Evolutionary conservation across 2,888 invertebrate genomes (phyloP).

Genomic region (Drosophila nigricruria): DNA sequence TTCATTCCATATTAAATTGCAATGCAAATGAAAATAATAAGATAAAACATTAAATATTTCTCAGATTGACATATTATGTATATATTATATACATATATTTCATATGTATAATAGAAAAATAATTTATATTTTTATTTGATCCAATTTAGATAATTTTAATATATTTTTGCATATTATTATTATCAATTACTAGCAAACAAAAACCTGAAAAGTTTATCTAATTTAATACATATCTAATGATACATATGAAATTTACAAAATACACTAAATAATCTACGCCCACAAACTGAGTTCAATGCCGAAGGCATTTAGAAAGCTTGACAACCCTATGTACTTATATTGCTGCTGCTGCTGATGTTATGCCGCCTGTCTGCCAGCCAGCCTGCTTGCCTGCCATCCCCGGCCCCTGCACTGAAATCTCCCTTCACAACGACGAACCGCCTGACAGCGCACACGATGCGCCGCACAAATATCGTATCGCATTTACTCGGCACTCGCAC

Average conservation of each 20-base stretch:
- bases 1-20: not conserved
- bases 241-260: not conserved
- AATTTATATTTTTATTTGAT: not conserved
- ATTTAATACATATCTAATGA: not conserved
- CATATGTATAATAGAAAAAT: not conserved
- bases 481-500: constrained; percentile 66
- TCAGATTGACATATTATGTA: not conserved
- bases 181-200: not conserved
- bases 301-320: constrained; percentile 36
- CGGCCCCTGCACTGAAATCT: constrained; percentile 30
- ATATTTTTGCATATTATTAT: not conserved
- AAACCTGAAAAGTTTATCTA: not conserved
- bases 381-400: constrained; percentile 62
- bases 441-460: constrained; percentile 77
- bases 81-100: too few relatives aligned
- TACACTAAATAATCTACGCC: constrained; percentile 14
- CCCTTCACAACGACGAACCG: constrained; percentile 59
- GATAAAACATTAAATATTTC: not conserved
- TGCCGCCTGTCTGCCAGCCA: constrained; percentile 79
- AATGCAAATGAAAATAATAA: not conserved
- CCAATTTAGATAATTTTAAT: not conserved
- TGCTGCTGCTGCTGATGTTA: constrained; percentile 75
- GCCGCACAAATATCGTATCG: constrained; percentile 76
- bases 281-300: constrained; percentile 57
- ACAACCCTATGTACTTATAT: constrained; percentile 67